phyloP scores from a whole-genome alignment of 2,797 vertebrate species.

The Adrianichthys oophorus region DNA sequence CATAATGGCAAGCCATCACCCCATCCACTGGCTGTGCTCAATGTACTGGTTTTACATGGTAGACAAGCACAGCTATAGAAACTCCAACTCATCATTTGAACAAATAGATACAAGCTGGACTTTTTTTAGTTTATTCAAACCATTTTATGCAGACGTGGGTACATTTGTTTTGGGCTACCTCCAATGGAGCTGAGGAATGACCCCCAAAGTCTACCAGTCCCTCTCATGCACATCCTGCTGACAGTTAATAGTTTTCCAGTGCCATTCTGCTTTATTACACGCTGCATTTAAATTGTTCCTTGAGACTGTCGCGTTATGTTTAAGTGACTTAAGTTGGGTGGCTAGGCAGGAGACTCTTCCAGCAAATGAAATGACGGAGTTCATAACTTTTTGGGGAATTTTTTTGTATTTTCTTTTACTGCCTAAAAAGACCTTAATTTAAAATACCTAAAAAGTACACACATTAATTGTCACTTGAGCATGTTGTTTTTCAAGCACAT shows the following conservation, averaged over 20 bases:
- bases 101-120: conserved; percentile 69
- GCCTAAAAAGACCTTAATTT: neutral
- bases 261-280: conserved; percentile 14
- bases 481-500: neutral
- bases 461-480: neutral
- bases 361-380: neutral
- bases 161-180: conserved; percentile 40
- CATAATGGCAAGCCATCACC: conserved; percentile 64
- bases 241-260: conserved; percentile 15
- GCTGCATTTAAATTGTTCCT: conserved; percentile 10
- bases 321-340: neutral
- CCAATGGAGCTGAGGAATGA: conserved; percentile 53
- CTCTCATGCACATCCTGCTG: conserved; percentile 42
- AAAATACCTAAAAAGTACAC: neutral
- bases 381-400: no score
- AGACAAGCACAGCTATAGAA: conserved; percentile 61
- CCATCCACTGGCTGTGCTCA: conserved; percentile 77
- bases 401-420: neutral
- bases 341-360: neutral
- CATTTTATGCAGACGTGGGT: conserved; percentile 53
- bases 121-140: conserved; percentile 41
- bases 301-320: conserved; percentile 4
- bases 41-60: conserved; percentile 85
- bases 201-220: conserved; percentile 33
- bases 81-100: conserved; percentile 73